These are phyloP conservation scores for Drosophila virilis DNA, from an alignment of 1,140 invertebrate species.

Conservation along the genomic window DNA sequence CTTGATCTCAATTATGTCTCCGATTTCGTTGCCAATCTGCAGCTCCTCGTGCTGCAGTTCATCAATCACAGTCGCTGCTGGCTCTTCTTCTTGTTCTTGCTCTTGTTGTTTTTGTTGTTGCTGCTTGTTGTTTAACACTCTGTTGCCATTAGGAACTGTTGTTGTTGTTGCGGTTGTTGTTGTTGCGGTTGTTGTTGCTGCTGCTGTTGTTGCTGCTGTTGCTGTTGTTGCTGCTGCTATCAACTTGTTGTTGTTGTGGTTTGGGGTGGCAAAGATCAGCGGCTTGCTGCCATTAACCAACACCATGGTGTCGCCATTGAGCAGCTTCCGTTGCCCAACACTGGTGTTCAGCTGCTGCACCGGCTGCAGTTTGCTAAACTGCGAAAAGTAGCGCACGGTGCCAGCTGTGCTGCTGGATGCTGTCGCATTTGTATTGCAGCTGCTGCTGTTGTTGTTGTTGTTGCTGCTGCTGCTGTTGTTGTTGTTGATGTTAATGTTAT, in stretches of 20 bases:
- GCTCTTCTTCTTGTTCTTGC: slow-evolving; percentile 12
- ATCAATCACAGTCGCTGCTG: slow-evolving; percentile 27
- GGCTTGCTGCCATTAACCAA: slow-evolving; percentile 59
- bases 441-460: background rate
- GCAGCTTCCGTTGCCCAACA: slow-evolving; percentile 48
- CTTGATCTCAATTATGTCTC: background rate
- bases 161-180: slow-evolving; percentile 20
- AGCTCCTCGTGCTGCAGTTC: slow-evolving; percentile 15
- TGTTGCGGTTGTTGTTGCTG: slow-evolving; percentile 20
- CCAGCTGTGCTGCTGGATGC: slow-evolving; percentile 33
- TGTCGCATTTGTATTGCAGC: slow-evolving; percentile 9
- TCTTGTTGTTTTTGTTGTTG: slow-evolving; percentile 5
- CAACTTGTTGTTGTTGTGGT: slow-evolving; percentile 6
- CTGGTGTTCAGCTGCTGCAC: slow-evolving; percentile 33
- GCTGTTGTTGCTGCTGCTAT: slow-evolving; percentile 13
- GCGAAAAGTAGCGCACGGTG: slow-evolving; percentile 67
- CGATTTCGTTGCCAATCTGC: background rate
- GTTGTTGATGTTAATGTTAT: background rate
- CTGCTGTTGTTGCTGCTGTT: slow-evolving; percentile 17
- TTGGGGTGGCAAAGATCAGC: slow-evolving; percentile 40
- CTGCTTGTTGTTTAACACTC: slow-evolving; percentile 27
- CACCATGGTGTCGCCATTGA: slow-evolving; percentile 59
- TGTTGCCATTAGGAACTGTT: slow-evolving; percentile 57
- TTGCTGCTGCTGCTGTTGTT: background rate
- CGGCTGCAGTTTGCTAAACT: slow-evolving; percentile 60